Percentiles rank a stretch among this genome's conserved stretches.
Evolutionary conservation across 2,797 vertebrate genomes (phyloP).

Genomic region (Vultur gryphus): DNA sequence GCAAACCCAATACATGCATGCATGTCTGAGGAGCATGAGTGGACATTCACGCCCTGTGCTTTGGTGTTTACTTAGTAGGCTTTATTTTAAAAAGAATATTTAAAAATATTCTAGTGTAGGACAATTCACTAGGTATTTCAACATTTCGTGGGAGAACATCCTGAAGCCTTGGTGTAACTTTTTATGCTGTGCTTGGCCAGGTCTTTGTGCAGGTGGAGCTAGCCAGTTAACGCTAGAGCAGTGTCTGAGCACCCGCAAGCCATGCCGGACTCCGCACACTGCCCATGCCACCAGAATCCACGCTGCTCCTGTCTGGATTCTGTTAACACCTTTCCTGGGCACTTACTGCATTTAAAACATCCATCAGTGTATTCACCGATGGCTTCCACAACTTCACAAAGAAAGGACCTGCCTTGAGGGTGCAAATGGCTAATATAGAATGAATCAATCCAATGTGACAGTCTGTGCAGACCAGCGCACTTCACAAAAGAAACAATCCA

Average conservation of each 20-base stretch:
- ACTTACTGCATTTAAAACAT: background rate
- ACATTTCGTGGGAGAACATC: background rate
- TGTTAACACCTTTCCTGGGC: background rate
- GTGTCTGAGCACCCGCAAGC: background rate
- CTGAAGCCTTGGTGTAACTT: background rate
- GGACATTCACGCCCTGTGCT: background rate
- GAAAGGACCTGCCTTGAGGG: background rate
- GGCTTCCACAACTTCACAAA: background rate
- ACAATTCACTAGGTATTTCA: background rate
- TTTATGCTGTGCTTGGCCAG: background rate
- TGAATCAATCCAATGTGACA: background rate
- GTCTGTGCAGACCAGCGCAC: background rate
- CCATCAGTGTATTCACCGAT: background rate
- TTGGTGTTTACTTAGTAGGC: background rate
- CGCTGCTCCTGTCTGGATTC: background rate
- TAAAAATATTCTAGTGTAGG: background rate
- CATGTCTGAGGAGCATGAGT: background rate
- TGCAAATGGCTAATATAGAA: background rate
- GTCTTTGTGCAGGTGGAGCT: background rate
- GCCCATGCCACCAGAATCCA: background rate
- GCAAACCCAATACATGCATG: background rate
- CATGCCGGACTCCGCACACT: rapidly evolving
- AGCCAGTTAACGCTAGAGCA: background rate
- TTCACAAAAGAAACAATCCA: background rate
- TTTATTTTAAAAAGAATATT: background rate